Percentiles rank a stretch among this genome's conserved stretches.
Conservation (phyloP, 2,888 invertebrate genomes). For the Cordylochernes scorpioides region DNA sequence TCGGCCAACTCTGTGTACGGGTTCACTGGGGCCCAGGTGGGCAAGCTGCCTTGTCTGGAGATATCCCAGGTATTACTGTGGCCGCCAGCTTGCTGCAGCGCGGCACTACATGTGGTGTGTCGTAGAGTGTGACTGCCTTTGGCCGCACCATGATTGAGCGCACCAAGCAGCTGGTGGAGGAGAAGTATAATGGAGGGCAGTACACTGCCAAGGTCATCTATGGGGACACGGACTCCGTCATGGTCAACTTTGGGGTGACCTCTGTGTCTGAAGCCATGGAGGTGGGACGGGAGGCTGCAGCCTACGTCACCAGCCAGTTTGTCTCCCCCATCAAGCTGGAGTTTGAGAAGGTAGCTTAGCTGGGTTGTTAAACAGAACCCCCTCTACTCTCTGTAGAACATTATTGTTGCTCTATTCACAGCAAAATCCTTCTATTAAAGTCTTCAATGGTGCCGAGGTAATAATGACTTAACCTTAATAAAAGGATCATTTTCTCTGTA, state of each 20-base stretch:
- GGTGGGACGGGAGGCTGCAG: conserved; percentile 76
- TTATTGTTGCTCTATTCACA: no score
- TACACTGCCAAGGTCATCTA: conserved; percentile 84
- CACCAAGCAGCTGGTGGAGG: conserved; percentile 80
- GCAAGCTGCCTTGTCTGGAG: conserved; percentile 78
- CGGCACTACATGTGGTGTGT: no score
- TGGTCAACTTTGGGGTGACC: conserved; percentile 92
- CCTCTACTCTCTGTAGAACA: no score
- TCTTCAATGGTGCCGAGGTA: no score
- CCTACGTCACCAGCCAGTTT: conserved; percentile 66
- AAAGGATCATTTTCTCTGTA: no score
- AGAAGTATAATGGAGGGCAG: conserved; percentile 58
- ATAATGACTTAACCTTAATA: no score
- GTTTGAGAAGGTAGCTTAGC: conserved; percentile 59
- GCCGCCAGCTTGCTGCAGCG: no score
- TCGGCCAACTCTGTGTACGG: conserved; percentile 99
- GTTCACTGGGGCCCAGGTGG: conserved; percentile 94
- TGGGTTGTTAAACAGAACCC: neutral
- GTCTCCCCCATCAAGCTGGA: conserved; percentile 86
- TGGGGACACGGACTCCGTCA: conserved; percentile 98
- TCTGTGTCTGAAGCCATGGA: conserved; percentile 76
- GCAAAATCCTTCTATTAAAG: no score
- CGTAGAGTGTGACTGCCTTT: conserved; percentile 72
- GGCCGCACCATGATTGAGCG: conserved; percentile 82
- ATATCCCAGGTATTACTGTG: conserved; percentile 42